Conservation (phyloP, 2,113 vertebrate species). For the Tenrec ecaudatus region DNA sequence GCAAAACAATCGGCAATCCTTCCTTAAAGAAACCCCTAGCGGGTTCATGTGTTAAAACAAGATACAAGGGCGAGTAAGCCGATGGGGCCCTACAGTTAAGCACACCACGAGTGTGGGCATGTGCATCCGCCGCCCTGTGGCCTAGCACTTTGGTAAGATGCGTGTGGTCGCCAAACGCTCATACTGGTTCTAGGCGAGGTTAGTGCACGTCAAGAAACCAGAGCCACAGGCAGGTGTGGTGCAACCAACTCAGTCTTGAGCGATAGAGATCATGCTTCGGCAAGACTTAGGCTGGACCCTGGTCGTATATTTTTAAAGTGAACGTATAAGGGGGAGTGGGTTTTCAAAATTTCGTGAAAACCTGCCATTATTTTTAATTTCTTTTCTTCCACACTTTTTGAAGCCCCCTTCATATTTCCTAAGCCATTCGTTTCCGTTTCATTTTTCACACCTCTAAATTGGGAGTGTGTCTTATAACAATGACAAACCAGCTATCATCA, state of each 20-base stretch:
- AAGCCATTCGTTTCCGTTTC: background rate
- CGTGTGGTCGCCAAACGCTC: background rate
- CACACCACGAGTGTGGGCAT: background rate
- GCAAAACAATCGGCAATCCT: background rate
- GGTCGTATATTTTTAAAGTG: constrained; percentile 22
- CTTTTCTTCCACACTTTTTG: no score
- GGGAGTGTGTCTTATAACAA: background rate
- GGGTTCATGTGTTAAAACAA: no score
- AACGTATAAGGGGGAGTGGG: no score
- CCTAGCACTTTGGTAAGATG: background rate
- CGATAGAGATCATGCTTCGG: background rate
- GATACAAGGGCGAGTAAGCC: background rate
- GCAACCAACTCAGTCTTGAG: background rate
- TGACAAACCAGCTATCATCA: no score
- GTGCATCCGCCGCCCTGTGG: background rate
- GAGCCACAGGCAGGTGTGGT: constrained; percentile 11
- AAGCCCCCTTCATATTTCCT: background rate
- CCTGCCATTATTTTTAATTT: no score
- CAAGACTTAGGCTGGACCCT: background rate
- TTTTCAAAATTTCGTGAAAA: no score
- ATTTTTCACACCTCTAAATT: constrained; percentile 29
- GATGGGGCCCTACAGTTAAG: background rate
- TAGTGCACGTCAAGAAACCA: background rate
- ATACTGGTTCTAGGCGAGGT: background rate
- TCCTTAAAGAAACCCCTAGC: constrained; percentile 7